These are phyloP conservation scores for Takifugu bimaculatus DNA, from an alignment of 2,113 vertebrate species.

Conservation along the genomic window DNA sequence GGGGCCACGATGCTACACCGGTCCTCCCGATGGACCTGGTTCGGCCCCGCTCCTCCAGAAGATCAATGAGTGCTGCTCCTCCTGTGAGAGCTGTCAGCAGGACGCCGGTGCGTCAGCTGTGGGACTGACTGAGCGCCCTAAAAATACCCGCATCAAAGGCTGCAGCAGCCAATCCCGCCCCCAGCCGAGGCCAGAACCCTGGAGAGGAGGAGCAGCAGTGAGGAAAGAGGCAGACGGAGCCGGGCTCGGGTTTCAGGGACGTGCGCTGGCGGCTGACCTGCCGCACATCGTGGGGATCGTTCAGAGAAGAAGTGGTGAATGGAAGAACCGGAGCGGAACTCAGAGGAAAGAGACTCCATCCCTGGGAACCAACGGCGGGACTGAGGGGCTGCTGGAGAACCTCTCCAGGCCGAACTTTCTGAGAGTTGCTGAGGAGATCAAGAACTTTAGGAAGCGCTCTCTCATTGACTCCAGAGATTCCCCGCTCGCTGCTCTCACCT, in stretches of 20 bases:
- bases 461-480: background rate
- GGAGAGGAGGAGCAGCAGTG: slow-evolving; percentile 68
- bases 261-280: slow-evolving; percentile 40
- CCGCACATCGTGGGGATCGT: background rate
- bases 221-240: slow-evolving; percentile 26
- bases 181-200: slow-evolving; percentile 66
- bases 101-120: slow-evolving; percentile 1
- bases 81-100: slow-evolving; percentile 1
- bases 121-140: slow-evolving; percentile 51
- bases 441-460: background rate
- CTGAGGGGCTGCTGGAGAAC: slow-evolving; percentile 32
- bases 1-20: too few species aligned
- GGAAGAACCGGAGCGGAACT: slow-evolving; percentile 33
- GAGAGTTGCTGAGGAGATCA: slow-evolving; percentile 15
- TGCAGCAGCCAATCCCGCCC: slow-evolving; percentile 4
- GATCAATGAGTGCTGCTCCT: background rate
- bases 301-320: slow-evolving; percentile 32
- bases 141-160: slow-evolving; percentile 61
- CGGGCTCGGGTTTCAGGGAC: slow-evolving; percentile 64
- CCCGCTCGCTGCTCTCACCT: background rate
- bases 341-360: slow-evolving; percentile 27
- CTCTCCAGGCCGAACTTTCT: slow-evolving; percentile 8
- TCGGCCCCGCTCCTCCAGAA: too few species aligned
- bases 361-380: background rate
- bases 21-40: too few species aligned